Evolutionary conservation across 2,888 invertebrate species (phyloP).

Genomic region (Drosophila melanosoma): DNA sequence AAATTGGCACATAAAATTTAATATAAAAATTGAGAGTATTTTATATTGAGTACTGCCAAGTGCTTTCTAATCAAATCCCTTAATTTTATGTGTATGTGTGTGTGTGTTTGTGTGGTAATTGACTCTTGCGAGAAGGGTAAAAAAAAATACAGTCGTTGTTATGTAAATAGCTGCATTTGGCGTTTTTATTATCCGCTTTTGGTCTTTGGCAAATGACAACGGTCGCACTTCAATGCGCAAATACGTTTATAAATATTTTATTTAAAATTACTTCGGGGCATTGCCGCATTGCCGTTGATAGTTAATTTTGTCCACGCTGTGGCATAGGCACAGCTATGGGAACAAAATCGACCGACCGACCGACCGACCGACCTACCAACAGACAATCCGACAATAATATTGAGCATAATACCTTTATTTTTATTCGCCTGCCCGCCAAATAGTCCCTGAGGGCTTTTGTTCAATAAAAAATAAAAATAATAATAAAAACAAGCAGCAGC

Average conservation of each 20-base stretch:
- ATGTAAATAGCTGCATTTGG: conserved; percentile 29
- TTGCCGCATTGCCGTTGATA: conserved; percentile 69
- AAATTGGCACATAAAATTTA: conserved; percentile 7
- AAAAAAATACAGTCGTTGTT: conserved; percentile 23
- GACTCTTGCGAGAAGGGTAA: conserved; percentile 28
- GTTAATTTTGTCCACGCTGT: conserved; percentile 73
- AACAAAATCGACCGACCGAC: neutral
- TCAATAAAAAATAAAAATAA: conserved; percentile 72
- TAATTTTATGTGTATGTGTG: conserved; percentile 4
- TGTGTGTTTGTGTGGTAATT: conserved; percentile 5
- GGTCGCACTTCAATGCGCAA: conserved; percentile 73
- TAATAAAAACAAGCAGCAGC: conserved; percentile 24
- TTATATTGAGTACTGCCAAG: conserved; percentile 9
- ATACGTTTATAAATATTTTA: conserved; percentile 81
- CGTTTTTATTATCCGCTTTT: conserved; percentile 4
- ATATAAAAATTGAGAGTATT: conserved; percentile 8
- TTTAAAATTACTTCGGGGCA: conserved; percentile 79
- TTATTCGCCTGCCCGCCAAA: conserved; percentile 70
- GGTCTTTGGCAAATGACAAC: conserved; percentile 61
- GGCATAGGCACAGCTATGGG: conserved; percentile 34
- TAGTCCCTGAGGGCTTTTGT: conserved; percentile 74
- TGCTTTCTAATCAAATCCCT: conserved; percentile 15
- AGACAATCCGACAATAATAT: conserved; percentile 72
- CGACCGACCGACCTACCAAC: conserved; percentile 24
- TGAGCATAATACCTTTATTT: conserved; percentile 81